phyloP scores from a whole-genome alignment of 2,888 invertebrate species.

The Synergus itoensis region DNA sequence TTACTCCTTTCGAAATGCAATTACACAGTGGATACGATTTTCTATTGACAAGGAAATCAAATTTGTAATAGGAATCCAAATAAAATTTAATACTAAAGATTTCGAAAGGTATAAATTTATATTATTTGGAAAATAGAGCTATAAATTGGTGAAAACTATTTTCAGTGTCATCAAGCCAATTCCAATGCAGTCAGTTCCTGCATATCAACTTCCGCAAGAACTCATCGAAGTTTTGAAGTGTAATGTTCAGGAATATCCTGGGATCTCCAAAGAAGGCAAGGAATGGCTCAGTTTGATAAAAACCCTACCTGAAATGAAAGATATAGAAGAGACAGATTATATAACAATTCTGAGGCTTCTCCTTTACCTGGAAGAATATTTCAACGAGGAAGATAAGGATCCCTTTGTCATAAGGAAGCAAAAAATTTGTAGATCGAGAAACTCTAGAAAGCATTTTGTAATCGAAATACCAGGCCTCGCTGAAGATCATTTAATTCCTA shows the following conservation, averaged over 20 bases:
- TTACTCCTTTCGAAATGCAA: neutral
- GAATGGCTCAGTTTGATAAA: conserved; percentile 2
- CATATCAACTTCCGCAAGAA: conserved; percentile 21
- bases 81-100: neutral
- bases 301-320: neutral
- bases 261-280: neutral
- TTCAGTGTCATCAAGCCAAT: neutral
- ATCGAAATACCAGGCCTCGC: conserved; percentile 14
- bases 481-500: conserved; percentile 11
- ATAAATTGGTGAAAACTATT: neutral
- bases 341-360: conserved; percentile 5
- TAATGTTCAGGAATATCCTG: neutral
- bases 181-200: neutral
- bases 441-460: neutral
- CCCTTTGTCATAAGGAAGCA: neutral
- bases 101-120: neutral
- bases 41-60: no score
- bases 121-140: neutral
- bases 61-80: no score
- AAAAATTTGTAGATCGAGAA: neutral
- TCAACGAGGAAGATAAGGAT: neutral
- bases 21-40: no score
- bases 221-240: neutral
- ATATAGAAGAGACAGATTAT: neutral
- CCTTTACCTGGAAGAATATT: conserved; percentile 28